Percentiles rank a stretch among this genome's conserved stretches.
Evolutionary conservation across 2,797 vertebrate species (phyloP).

Genomic region (Otolemur crassicaudatus): DNA sequence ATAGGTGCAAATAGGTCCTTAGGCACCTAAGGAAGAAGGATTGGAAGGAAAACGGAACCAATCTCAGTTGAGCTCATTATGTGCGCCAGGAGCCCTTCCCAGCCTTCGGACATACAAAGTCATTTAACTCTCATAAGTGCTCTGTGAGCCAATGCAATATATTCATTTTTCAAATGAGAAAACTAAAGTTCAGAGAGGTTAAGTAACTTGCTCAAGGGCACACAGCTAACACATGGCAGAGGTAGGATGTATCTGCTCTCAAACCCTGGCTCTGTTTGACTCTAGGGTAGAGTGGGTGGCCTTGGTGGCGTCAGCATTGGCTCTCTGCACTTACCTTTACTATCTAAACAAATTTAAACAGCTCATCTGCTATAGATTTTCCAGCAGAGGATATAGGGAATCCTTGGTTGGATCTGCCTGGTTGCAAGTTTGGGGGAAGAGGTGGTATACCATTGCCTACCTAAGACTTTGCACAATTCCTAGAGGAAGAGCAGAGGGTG

Average conservation of each 20-base stretch:
- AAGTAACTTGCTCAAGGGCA: conserved; percentile 56
- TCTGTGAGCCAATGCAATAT: not conserved
- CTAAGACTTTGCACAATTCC: not conserved
- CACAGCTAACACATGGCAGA: conserved; percentile 45
- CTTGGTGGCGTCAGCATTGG: not conserved
- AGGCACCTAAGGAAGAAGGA: conserved; percentile 42
- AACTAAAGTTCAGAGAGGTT: conserved; percentile 65
- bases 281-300: not conserved
- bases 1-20: conserved; percentile 39
- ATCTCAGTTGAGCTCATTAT: not conserved
- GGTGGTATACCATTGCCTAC: not conserved
- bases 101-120: not conserved
- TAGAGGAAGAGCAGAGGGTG: not conserved
- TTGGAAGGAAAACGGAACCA: not conserved
- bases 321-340: not conserved
- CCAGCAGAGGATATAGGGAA: not conserved
- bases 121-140: conserved; percentile 18
- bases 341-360: not conserved
- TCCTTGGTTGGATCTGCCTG: not conserved
- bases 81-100: not conserved
- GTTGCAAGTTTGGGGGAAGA: not conserved
- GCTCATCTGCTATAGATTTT: conserved; percentile 19
- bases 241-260: not conserved
- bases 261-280: conserved; percentile 31
- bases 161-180: conserved; percentile 46